phyloP scores from a whole-genome alignment of 2,113 vertebrate genomes.

The Trogon melanurus region DNA sequence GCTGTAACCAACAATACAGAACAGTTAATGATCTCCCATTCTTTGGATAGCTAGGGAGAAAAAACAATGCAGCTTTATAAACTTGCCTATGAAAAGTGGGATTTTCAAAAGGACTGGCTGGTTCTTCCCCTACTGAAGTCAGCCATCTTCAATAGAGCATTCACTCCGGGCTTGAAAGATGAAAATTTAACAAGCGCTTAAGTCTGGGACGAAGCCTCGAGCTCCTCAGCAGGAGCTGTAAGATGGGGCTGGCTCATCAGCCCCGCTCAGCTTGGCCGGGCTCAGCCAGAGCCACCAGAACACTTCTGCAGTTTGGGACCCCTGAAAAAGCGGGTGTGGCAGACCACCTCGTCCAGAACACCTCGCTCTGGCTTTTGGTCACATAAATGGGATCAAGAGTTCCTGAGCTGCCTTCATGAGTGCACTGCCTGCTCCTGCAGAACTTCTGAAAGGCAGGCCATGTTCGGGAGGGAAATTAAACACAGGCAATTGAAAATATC shows the following conservation, averaged over 20 bases:
- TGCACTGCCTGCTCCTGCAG: neutral
- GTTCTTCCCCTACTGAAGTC: constrained; percentile 8
- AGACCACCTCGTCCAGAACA: too few relatives aligned
- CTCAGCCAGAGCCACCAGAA: neutral
- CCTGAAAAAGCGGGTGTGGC: too few relatives aligned
- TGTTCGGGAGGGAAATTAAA: neutral
- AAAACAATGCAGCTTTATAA: constrained; percentile 45
- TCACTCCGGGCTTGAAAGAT: neutral
- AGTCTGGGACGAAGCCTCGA: neutral
- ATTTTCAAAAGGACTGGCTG: constrained; percentile 30
- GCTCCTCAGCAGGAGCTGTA: neutral
- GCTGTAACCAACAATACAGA: constrained; percentile 47
- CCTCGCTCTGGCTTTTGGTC: neutral
- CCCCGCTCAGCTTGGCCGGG: neutral
- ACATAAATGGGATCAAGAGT: neutral
- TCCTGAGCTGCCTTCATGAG: neutral
- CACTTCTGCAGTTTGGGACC: neutral
- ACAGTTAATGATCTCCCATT: constrained; percentile 45
- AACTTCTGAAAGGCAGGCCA: neutral
- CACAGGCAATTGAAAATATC: neutral
- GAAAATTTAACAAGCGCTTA: neutral
- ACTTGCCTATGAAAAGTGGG: constrained; percentile 1
- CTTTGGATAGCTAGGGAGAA: constrained; percentile 22
- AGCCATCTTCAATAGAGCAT: neutral
- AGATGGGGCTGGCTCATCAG: neutral